Conservation (phyloP, 2,113 vertebrate genomes). For the Laticauda laticaudata region DNA sequence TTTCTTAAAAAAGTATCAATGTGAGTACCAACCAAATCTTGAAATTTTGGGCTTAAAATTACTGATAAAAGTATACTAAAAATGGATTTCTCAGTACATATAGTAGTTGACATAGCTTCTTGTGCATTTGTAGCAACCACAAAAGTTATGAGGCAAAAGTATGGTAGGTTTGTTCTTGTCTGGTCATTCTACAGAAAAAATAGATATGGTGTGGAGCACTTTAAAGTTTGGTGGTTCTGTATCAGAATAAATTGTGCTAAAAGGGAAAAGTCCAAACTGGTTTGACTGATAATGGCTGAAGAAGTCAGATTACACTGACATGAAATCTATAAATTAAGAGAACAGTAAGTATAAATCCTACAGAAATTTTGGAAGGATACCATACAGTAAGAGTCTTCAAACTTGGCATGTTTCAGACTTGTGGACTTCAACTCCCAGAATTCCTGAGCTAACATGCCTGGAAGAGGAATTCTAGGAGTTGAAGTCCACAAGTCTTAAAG, state of each 20-base stretch:
- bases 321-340: not conserved
- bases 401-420: too few species aligned
- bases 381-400: not conserved
- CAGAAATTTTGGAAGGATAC: not conserved
- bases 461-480: too few species aligned
- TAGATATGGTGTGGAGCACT: not conserved
- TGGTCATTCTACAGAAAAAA: not conserved
- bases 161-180: not conserved
- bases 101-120: not conserved
- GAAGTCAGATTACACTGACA: not conserved
- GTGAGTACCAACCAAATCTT: not conserved
- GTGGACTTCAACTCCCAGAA: too few species aligned
- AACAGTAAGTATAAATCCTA: not conserved
- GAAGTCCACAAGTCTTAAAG: too few species aligned
- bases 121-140: not conserved
- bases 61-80: not conserved
- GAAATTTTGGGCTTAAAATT: not conserved
- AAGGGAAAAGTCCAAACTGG: not conserved
- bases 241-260: not conserved
- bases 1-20: not conserved
- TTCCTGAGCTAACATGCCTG: too few species aligned
- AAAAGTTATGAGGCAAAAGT: not conserved
- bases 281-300: not conserved
- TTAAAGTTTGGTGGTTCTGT: not conserved
- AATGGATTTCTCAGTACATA: not conserved